A percentile compares a stretch with the other conserved stretches of the same genome.
Conservation (phyloP, 92 coral and sea anemone species). For the Isaurus tuberculatus region DNA sequence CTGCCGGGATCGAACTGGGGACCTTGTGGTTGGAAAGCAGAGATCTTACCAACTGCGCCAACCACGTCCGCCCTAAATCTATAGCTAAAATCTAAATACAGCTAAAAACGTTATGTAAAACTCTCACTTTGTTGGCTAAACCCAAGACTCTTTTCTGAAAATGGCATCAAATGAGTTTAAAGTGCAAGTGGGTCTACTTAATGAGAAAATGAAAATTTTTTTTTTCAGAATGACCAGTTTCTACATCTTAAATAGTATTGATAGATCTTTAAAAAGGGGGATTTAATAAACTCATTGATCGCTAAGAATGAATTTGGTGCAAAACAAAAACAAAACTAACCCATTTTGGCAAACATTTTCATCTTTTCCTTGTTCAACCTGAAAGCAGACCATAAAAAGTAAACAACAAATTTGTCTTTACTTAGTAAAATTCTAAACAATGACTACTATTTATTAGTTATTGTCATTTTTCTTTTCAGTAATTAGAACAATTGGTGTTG, state of each 20-base stretch:
- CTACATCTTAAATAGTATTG: no score
- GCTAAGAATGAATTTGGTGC: background rate
- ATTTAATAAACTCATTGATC: background rate
- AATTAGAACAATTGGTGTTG: background rate
- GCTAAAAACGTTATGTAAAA: background rate
- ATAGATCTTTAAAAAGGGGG: no score
- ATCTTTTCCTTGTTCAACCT: conserved; percentile 20
- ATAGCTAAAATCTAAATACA: background rate
- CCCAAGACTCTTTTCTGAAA: no score
- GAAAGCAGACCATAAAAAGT: background rate
- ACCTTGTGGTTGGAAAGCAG: no score
- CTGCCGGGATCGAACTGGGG: no score
- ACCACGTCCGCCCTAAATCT: no score
- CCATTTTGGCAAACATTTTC: background rate
- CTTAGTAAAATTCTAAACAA: no score
- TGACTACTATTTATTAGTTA: background rate
- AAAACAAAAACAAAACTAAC: background rate
- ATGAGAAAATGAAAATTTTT: no score
- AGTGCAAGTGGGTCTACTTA: no score
- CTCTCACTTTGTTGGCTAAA: background rate
- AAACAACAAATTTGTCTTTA: background rate
- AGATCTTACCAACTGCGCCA: no score
- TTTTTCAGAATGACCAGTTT: no score
- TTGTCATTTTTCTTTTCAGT: background rate
- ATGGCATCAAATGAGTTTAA: no score